phyloP scores from a whole-genome alignment of 2,888 invertebrate species.

The Scaptomyza reducta region DNA sequence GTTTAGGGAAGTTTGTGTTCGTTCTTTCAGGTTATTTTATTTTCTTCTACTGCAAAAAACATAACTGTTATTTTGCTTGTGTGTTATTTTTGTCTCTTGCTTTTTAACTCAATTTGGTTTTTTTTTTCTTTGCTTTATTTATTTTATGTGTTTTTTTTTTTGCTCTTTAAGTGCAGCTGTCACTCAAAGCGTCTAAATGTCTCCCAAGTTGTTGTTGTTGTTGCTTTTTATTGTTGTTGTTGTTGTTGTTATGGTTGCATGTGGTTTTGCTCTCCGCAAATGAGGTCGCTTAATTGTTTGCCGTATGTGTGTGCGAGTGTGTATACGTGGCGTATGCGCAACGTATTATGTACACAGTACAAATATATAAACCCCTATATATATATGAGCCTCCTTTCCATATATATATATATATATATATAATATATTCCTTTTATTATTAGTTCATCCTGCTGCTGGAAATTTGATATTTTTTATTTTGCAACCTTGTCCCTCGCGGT shows the following conservation, averaged over 20 bases:
- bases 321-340: slow-evolving; percentile 62
- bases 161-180: slow-evolving; percentile 78
- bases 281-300: slow-evolving; percentile 78
- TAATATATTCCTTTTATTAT: slow-evolving; percentile 39
- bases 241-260: slow-evolving; percentile 36
- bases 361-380: slow-evolving; percentile 43
- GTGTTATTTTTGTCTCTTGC: slow-evolving; percentile 4
- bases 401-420: not conserved
- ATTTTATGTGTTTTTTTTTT: slow-evolving; percentile 26
- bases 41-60: not conserved
- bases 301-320: slow-evolving; percentile 6
- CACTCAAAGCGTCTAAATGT: slow-evolving; percentile 76
- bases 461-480: slow-evolving; percentile 60
- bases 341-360: slow-evolving; percentile 22
- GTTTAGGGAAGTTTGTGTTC: not conserved
- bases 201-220: slow-evolving; percentile 59
- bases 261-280: slow-evolving; percentile 56
- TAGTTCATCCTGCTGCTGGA: slow-evolving; percentile 58
- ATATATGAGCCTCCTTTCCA: slow-evolving; percentile 8
- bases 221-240: slow-evolving; percentile 31
- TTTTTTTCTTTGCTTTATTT: slow-evolving; percentile 12
- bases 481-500: slow-evolving; percentile 72
- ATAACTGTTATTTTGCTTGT: slow-evolving; percentile 16
- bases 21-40: slow-evolving; percentile 14
- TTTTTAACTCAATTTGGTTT: slow-evolving; percentile 7